Conservation (phyloP, 2,113 vertebrate genomes). For the Phoxinus phoxinus region DNA sequence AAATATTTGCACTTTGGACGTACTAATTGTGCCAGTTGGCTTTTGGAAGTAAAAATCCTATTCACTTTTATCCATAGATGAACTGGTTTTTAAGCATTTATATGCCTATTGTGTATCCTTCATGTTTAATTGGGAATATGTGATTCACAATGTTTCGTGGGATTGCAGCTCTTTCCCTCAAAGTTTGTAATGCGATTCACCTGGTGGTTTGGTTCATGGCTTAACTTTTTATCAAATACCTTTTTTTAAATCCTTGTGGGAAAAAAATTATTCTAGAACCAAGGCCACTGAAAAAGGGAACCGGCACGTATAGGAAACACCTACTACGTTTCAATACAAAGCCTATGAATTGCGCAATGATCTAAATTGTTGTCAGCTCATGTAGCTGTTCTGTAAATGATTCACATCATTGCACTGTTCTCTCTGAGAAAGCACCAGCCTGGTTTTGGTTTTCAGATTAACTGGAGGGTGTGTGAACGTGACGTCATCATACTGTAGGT, state of each 20-base stretch:
- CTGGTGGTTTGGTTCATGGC: neutral
- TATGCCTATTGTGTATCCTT: neutral
- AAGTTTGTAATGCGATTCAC: neutral
- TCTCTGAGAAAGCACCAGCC: neutral
- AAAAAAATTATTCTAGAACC: neutral
- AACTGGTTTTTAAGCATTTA: neutral
- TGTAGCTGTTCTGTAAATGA: neutral
- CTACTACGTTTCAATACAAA: neutral
- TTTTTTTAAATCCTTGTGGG: neutral
- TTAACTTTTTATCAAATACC: neutral
- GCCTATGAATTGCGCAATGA: neutral
- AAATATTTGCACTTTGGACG: neutral
- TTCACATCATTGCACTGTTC: neutral
- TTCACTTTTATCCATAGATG: neutral
- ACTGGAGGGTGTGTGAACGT: neutral
- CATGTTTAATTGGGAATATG: neutral
- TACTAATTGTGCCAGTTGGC: neutral
- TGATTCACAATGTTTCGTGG: neutral
- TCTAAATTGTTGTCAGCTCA: neutral
- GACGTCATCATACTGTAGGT: neutral
- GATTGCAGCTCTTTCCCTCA: neutral
- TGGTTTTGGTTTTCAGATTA: neutral
- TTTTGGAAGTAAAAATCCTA: neutral
- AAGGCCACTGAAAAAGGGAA: neutral
- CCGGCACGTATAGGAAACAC: neutral